phyloP scores from a whole-genome alignment of 2,113 vertebrate species.

The Peromyscus leucopus region DNA sequence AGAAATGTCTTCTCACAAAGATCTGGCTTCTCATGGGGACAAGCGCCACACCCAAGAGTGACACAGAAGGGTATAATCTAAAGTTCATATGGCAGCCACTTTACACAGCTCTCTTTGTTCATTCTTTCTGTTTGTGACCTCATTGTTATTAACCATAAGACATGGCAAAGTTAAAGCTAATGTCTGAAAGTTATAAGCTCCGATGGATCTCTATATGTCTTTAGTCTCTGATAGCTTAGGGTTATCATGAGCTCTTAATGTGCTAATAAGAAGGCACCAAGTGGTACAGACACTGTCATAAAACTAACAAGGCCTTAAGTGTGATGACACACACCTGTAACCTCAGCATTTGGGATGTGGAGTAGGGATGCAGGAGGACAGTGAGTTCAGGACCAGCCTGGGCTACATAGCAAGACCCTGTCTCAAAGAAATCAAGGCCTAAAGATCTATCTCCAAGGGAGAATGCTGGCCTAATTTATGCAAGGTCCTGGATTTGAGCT shows the following conservation, averaged over 20 bases:
- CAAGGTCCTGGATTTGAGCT: background rate
- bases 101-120: background rate
- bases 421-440: background rate
- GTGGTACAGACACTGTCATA: background rate
- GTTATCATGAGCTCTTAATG: background rate
- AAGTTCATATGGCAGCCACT: background rate
- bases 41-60: background rate
- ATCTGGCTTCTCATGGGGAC: background rate
- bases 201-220: background rate
- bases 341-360: background rate
- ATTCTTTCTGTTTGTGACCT: background rate
- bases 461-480: background rate
- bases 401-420: background rate
- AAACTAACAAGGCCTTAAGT: background rate
- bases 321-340: background rate
- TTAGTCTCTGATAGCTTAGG: background rate
- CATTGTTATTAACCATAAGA: background rate
- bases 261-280: background rate
- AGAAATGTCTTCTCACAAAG: background rate
- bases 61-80: background rate
- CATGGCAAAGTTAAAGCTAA: background rate
- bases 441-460: background rate
- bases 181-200: background rate
- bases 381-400: background rate
- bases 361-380: no score